Conservation (phyloP, 2,113 vertebrate species). For the Oncorhynchus masou region DNA sequence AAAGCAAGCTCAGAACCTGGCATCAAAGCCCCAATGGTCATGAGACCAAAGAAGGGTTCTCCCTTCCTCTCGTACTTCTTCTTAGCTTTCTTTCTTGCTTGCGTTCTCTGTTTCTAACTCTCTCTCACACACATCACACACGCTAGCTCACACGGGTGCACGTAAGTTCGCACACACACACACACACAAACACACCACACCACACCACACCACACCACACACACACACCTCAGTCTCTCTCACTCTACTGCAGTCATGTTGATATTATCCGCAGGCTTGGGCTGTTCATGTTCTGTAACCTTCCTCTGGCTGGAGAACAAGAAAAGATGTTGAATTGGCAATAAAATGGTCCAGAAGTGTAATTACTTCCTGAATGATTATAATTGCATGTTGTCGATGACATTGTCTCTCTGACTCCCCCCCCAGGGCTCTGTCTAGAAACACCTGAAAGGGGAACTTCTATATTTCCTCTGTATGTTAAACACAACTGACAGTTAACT, state of each 20-base stretch:
- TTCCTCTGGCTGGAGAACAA: too few species aligned
- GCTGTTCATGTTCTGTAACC: too few species aligned
- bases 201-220: neutral
- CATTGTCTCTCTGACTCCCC: constrained; percentile 15
- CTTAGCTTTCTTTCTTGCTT: neutral
- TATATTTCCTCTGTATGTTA: too few species aligned
- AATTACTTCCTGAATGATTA: constrained; percentile 56
- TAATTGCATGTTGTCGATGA: constrained; percentile 41
- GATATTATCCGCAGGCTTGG: too few species aligned
- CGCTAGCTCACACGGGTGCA: neutral
- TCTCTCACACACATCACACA: neutral
- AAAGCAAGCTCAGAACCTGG: neutral
- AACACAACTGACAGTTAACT: too few species aligned
- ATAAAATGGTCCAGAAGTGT: constrained; percentile 29
- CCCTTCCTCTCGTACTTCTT: neutral
- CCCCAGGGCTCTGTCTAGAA: constrained; percentile 14
- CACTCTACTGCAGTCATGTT: too few species aligned
- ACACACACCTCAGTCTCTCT: neutral
- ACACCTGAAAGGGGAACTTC: neutral
- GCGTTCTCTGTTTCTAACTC: neutral
- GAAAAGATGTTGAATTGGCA: too few species aligned
- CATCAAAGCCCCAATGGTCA: neutral
- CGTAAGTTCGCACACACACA: neutral
- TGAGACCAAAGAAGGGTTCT: neutral
- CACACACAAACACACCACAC: too few species aligned